Conservation (phyloP, 2,888 invertebrate genomes). For the Pristionchus entomophagus region DNA sequence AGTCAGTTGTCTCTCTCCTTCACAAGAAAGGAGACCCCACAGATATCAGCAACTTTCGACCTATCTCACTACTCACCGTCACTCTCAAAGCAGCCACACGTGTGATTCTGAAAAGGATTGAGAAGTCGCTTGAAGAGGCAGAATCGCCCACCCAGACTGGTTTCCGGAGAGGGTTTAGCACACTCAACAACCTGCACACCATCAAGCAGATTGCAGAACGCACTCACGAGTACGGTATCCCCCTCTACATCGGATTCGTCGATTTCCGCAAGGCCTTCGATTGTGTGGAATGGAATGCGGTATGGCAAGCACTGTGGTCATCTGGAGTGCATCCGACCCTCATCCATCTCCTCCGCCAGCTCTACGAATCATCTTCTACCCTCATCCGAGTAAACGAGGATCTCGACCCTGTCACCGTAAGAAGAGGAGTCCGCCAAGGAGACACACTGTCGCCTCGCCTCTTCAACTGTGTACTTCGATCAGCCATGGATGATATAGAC, state of each 20-base stretch:
- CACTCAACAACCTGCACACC: neutral
- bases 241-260: neutral
- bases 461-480: neutral
- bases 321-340: neutral
- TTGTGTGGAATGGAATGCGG: conserved; percentile 1
- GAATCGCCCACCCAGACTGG: conserved; percentile 23
- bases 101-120: neutral
- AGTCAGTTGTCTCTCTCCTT: neutral
- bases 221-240: neutral
- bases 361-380: too few relatives aligned
- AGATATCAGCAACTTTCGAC: neutral
- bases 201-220: neutral
- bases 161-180: neutral
- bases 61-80: conserved; percentile 9
- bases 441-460: neutral
- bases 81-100: neutral
- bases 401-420: neutral
- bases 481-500: neutral
- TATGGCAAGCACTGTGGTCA: neutral
- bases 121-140: neutral
- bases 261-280: neutral
- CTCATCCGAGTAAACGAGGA: neutral
- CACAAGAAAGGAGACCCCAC: neutral
- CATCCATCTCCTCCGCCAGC: neutral
- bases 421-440: neutral